Percentiles rank a stretch among this genome's conserved stretches.
Conservation (phyloP, 2,797 vertebrate species). For the Aphelocoma californica region DNA sequence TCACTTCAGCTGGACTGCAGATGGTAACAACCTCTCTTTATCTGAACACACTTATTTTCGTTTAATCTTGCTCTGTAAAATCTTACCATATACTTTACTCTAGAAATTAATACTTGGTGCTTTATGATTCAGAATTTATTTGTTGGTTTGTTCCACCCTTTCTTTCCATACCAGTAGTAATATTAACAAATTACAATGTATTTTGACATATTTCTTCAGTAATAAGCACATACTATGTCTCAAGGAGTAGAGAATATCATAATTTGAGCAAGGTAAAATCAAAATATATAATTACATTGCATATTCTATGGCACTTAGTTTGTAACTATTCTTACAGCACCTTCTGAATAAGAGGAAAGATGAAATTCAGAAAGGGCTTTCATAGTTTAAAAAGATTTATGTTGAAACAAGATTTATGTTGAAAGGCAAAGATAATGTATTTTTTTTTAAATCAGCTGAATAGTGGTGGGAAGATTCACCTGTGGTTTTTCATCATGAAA, state of each 20-base stretch:
- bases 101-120: not conserved
- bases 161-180: not conserved
- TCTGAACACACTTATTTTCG: not conserved
- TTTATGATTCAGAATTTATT: not conserved
- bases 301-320: not conserved
- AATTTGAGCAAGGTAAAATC: not conserved
- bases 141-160: not conserved
- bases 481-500: conserved; percentile 48
- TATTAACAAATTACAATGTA: not conserved
- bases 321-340: not conserved
- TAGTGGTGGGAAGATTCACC: conserved; percentile 10
- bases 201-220: not conserved
- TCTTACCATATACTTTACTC: not conserved
- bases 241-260: not conserved
- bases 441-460: not conserved
- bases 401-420: not conserved
- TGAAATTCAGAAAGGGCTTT: not conserved
- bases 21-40: not conserved
- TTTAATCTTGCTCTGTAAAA: not conserved
- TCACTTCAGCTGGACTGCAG: not conserved
- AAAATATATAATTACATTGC: not conserved
- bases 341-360: not conserved
- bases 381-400: not conserved
- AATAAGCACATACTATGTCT: not conserved
- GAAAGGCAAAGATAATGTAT: not conserved